Evolutionary conservation across 92 coral and sea anemone species (phyloP).

Genomic region (Heliopora coerulea): DNA sequence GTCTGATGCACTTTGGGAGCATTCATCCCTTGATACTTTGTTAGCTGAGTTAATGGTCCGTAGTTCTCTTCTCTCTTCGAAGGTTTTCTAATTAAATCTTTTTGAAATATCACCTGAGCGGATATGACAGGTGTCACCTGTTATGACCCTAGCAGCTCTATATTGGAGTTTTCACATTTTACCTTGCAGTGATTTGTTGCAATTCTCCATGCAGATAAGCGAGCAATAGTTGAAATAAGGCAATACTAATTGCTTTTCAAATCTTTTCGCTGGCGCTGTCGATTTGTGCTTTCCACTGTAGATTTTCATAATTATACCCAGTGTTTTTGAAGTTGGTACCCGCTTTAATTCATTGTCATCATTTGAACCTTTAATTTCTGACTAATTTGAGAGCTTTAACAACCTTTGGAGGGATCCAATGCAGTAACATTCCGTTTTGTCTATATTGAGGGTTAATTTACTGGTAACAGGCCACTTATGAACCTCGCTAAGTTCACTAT

Average conservation of each 20-base stretch:
- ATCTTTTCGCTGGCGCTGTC: conserved; percentile 12
- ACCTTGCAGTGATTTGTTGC: conserved; percentile 11
- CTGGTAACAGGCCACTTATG: conserved; percentile 19
- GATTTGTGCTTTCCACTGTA: background rate
- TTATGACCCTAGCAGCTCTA: conserved; percentile 24
- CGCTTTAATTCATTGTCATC: conserved; percentile 5
- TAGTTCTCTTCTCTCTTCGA: conserved; percentile 15
- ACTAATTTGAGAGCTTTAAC: background rate
- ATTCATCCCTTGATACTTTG: background rate
- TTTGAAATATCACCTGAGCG: conserved; percentile 7
- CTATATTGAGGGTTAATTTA: conserved; percentile 7
- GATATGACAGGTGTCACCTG: conserved; percentile 11
- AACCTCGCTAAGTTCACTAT: conserved; percentile 1
- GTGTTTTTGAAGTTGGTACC: conserved; percentile 5
- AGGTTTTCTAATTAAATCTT: conserved; percentile 7
- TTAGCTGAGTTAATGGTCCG: background rate
- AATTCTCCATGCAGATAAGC: conserved; percentile 17
- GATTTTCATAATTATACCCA: conserved; percentile 17
- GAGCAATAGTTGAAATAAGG: conserved; percentile 29
- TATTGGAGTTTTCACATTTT: conserved; percentile 32
- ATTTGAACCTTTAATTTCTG: background rate
- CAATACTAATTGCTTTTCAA: conserved; percentile 20
- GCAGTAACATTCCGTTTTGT: conserved; percentile 7
- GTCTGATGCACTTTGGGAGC: background rate
- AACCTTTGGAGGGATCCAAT: conserved; percentile 32